These are phyloP conservation scores for Lophochroa leadbeateri DNA, from an alignment of 2,113 vertebrate species.

Conservation along the genomic window DNA sequence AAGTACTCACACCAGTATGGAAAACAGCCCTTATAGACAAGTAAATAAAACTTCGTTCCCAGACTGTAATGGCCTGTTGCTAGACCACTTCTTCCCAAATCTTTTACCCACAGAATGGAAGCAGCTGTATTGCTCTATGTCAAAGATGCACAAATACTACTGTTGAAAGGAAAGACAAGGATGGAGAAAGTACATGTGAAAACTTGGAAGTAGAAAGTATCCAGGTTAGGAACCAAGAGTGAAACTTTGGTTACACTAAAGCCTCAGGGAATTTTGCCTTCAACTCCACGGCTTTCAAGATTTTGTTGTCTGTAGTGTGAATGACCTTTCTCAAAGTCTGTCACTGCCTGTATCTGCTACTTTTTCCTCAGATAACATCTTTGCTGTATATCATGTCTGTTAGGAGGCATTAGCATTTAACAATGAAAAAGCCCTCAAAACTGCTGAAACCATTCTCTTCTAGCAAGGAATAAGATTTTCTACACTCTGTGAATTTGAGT, in stretches of 20 bases:
- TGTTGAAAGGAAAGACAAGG: background rate
- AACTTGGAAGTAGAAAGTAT: background rate
- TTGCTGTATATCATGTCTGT: background rate
- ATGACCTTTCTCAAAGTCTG: background rate
- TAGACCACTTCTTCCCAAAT: background rate
- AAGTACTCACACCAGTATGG: background rate
- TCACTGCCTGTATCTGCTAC: background rate
- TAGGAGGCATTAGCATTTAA: background rate
- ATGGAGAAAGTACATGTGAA: accelerated
- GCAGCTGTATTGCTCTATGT: background rate
- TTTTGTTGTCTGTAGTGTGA: background rate
- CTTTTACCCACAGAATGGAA: background rate
- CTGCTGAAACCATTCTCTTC: background rate
- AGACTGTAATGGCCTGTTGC: background rate
- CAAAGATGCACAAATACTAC: background rate
- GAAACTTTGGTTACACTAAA: background rate
- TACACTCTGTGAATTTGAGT: background rate
- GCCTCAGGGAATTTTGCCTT: background rate
- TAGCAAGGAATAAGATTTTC: background rate
- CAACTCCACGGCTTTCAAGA: background rate
- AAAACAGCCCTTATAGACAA: background rate
- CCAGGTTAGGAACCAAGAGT: background rate
- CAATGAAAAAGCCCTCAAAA: background rate
- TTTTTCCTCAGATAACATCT: background rate
- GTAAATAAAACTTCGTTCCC: background rate